These are phyloP conservation scores for Paramisgurnus dabryanus DNA, from an alignment of 2,113 vertebrate genomes.

Conservation along the genomic window DNA sequence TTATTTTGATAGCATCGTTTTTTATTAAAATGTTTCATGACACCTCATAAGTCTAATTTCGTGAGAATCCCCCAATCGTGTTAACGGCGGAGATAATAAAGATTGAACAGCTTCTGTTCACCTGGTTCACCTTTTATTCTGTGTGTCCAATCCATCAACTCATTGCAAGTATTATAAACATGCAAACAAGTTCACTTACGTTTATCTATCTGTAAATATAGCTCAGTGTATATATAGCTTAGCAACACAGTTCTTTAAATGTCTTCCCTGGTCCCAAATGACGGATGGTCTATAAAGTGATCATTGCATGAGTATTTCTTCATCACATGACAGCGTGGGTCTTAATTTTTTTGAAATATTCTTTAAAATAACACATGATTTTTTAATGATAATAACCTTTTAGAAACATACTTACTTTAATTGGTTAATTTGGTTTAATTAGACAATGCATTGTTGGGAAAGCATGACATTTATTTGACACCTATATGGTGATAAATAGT, in stretches of 20 bases:
- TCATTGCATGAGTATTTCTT: neutral
- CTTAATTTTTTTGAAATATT: neutral
- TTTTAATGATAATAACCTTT: neutral
- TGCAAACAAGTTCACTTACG: conserved; percentile 12
- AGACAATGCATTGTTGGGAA: neutral
- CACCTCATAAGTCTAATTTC: too few relatives aligned
- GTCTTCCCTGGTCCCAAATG: neutral
- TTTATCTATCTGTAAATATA: conserved; percentile 2
- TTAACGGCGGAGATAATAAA: too few relatives aligned
- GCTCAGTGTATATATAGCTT: conserved; percentile 1
- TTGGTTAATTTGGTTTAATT: neutral
- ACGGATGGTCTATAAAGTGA: conserved; percentile 15
- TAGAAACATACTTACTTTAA: neutral
- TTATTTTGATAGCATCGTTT: too few relatives aligned
- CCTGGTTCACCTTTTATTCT: neutral
- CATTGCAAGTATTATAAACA: conserved; percentile 27
- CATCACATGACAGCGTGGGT: neutral
- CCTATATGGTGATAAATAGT: neutral
- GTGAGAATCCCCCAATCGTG: too few relatives aligned
- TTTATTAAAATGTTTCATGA: too few relatives aligned
- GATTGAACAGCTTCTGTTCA: too few relatives aligned
- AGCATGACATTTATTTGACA: neutral
- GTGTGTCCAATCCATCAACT: neutral
- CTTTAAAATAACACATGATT: neutral
- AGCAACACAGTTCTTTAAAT: conserved; percentile 25